A percentile compares a stretch with the other conserved stretches of the same genome.
These are phyloP conservation scores for Chionodraco myersi DNA, from an alignment of 2,113 vertebrate genomes.

Conservation along the genomic window DNA sequence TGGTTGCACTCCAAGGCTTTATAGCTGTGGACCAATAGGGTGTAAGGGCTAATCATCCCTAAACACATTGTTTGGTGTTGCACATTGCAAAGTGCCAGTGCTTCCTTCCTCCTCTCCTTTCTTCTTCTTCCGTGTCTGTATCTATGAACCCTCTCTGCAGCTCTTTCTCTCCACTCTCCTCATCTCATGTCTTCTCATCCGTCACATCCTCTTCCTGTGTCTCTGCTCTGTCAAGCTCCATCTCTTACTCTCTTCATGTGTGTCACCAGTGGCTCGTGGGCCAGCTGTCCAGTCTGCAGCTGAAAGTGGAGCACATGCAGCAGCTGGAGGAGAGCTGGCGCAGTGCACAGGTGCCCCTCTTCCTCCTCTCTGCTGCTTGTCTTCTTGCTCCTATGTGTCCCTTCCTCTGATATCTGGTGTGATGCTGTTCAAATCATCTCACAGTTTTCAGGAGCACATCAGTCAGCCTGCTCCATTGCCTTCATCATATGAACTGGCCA, in stretches of 20 bases:
- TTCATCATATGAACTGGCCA: too few relatives aligned
- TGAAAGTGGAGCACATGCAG: constrained; percentile 84
- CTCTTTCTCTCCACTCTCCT: constrained; percentile 41
- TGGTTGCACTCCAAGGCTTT: background rate
- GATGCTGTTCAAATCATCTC: too few relatives aligned
- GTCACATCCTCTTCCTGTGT: constrained; percentile 52
- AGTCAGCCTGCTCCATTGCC: too few relatives aligned
- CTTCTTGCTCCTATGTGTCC: background rate
- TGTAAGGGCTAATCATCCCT: background rate
- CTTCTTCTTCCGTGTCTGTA: constrained; percentile 1
- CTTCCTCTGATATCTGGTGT: background rate
- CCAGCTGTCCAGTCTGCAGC: constrained; percentile 81
- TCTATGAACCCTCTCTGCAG: constrained; percentile 42
- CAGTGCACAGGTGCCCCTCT: constrained; percentile 78
- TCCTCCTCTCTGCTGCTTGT: constrained; percentile 37
- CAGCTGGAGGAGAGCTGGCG: constrained; percentile 82
- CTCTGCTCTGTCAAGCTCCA: constrained; percentile 73
- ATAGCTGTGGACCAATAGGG: too few relatives aligned
- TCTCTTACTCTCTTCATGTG: constrained; percentile 80
- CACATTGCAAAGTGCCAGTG: constrained; percentile 44
- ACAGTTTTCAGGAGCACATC: too few relatives aligned
- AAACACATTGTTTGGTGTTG: constrained; percentile 28
- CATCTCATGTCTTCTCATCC: constrained; percentile 10
- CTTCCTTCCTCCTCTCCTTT: constrained; percentile 57
- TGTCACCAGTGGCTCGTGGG: constrained; percentile 82